Evolutionary conservation across 2,888 invertebrate genomes (phyloP).

Genomic region (Mimumesa dahlbomi): DNA sequence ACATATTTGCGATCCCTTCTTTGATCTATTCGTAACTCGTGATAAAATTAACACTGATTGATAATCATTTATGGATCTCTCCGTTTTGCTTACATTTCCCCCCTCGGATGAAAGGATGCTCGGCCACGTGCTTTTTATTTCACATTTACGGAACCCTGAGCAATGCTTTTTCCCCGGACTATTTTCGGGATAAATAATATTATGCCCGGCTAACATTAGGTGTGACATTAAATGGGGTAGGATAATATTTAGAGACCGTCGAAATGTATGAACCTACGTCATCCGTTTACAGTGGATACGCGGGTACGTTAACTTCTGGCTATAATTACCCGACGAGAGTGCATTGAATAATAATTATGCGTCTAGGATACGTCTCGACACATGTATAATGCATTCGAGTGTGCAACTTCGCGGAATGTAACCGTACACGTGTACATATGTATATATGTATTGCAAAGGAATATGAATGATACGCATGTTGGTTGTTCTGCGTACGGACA

Average conservation of each 20-base stretch:
- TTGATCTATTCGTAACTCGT: slow-evolving; percentile 20
- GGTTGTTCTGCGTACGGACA: neutral
- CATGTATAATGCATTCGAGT: slow-evolving; percentile 8
- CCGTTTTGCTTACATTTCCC: too few relatives aligned
- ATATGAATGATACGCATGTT: neutral
- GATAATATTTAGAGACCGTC: neutral
- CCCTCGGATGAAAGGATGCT: too few relatives aligned
- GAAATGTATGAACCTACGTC: neutral
- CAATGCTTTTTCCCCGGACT: too few relatives aligned
- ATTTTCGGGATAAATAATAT: too few relatives aligned
- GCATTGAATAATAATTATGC: slow-evolving; percentile 27
- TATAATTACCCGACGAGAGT: slow-evolving; percentile 28
- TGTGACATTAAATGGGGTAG: too few relatives aligned
- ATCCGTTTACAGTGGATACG: neutral
- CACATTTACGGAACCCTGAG: too few relatives aligned
- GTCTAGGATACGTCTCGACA: slow-evolving; percentile 20
- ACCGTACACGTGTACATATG: neutral
- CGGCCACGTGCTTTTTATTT: too few relatives aligned
- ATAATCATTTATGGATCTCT: neutral
- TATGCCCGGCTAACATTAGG: too few relatives aligned
- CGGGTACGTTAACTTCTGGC: slow-evolving; percentile 35
- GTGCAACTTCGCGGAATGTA: slow-evolving; percentile 20
- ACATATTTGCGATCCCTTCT: slow-evolving; percentile 27
- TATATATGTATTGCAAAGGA: too few relatives aligned
- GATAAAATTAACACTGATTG: slow-evolving; percentile 4